Conservation (phyloP, 2,888 invertebrate species). For the Acrobeloides nanus region DNA sequence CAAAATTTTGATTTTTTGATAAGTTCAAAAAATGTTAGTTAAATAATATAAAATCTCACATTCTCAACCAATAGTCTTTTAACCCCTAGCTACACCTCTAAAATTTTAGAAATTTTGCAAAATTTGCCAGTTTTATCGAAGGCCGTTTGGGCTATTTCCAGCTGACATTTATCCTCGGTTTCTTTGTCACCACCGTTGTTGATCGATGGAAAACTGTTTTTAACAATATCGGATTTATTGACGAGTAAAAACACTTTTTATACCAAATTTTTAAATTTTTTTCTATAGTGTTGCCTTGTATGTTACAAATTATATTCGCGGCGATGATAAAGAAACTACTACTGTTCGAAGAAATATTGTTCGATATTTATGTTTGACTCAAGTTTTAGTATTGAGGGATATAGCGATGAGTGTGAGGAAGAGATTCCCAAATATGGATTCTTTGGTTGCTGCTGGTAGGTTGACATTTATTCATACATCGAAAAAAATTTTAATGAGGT, state of each 20-base stretch:
- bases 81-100: too few relatives aligned
- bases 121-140: constrained; percentile 5
- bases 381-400: constrained; percentile 35
- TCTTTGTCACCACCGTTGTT: constrained; percentile 33
- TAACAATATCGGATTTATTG: constrained; percentile 29
- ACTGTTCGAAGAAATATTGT: constrained; percentile 35
- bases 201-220: constrained; percentile 32
- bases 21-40: too few relatives aligned
- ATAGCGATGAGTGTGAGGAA: constrained; percentile 23
- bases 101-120: constrained; percentile 7
- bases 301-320: constrained; percentile 35
- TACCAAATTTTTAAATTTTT: too few relatives aligned
- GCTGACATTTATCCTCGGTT: constrained; percentile 32
- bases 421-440: constrained; percentile 26
- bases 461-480: too few relatives aligned
- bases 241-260: too few relatives aligned
- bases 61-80: too few relatives aligned
- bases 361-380: constrained; percentile 43
- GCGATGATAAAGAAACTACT: constrained; percentile 35
- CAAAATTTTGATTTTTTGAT: too few relatives aligned
- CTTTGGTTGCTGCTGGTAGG: constrained; percentile 27
- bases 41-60: too few relatives aligned
- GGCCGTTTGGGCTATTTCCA: constrained; percentile 2
- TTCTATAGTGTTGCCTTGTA: constrained; percentile 35
- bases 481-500: too few relatives aligned